Evolutionary conservation across 2,797 vertebrate species (phyloP).

Genomic region (Sardinella longiceps): DNA sequence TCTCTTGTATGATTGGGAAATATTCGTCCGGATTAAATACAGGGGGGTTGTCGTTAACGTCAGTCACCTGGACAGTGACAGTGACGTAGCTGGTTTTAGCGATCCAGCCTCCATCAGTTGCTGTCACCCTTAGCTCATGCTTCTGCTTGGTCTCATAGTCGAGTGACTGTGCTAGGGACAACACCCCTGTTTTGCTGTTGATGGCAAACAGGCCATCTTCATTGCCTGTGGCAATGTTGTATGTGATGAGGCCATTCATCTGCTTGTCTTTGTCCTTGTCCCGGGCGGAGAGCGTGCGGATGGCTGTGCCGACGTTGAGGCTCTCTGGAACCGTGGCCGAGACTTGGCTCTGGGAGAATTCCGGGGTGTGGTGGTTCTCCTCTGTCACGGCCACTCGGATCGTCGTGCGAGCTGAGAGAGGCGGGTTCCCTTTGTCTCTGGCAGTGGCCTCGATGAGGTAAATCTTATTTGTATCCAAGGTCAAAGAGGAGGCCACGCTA

Average conservation of each 20-base stretch:
- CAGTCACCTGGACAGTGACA: conserved; percentile 84
- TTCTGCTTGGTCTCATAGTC: conserved; percentile 88
- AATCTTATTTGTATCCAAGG: conserved; percentile 82
- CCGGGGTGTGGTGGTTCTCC: conserved; percentile 94
- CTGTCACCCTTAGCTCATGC: conserved; percentile 88
- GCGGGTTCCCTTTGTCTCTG: conserved; percentile 91
- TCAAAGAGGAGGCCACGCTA: conserved; percentile 86
- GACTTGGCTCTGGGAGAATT: conserved; percentile 94
- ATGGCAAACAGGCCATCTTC: conserved; percentile 84
- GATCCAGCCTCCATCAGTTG: conserved; percentile 93
- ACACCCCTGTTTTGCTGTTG: conserved; percentile 85
- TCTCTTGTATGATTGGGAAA: conserved; percentile 90
- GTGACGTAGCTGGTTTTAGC: conserved; percentile 88
- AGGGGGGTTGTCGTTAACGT: conserved; percentile 95
- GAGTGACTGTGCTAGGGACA: conserved; percentile 82
- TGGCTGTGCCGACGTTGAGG: conserved; percentile 83
- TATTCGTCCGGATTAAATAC: conserved; percentile 87
- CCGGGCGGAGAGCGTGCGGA: conserved; percentile 88
- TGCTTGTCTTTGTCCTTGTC: conserved; percentile 95
- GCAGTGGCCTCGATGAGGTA: conserved; percentile 85
- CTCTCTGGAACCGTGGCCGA: conserved; percentile 87
- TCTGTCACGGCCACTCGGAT: conserved; percentile 90
- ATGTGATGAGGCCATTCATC: conserved; percentile 90
- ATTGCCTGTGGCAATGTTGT: conserved; percentile 89
- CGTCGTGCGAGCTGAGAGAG: conserved; percentile 78